Percentiles rank a stretch among this genome's conserved stretches.
phyloP scores from a whole-genome alignment of 2,888 invertebrate genomes.

The Anarsia innoxiella region DNA sequence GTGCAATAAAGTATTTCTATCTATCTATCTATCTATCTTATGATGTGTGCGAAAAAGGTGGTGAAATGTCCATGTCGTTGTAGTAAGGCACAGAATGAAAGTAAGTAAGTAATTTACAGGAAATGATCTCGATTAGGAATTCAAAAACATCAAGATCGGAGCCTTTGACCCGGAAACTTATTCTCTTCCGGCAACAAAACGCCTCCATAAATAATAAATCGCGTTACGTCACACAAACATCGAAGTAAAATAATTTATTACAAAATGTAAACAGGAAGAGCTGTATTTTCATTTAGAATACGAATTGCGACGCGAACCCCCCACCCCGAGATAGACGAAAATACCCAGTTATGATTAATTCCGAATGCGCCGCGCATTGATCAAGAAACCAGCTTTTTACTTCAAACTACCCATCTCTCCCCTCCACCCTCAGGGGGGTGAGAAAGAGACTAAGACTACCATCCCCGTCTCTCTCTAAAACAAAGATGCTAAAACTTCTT shows the following conservation, averaged over 20 bases:
- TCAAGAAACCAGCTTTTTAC: constrained; percentile 75
- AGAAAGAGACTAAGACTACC: constrained; percentile 71
- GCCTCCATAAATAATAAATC: no score
- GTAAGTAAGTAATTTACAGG: no score
- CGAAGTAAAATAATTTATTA: constrained; percentile 73
- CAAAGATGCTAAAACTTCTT: constrained; percentile 77
- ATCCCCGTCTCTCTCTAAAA: constrained; percentile 71
- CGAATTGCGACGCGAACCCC: constrained; percentile 63
- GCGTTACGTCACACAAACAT: neutral
- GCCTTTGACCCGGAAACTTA: no score
- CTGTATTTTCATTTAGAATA: constrained; percentile 75
- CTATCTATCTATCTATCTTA: no score
- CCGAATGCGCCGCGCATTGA: constrained; percentile 74
- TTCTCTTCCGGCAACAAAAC: no score
- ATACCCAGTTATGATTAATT: constrained; percentile 76
- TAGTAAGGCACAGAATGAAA: no score
- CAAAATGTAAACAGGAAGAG: constrained; percentile 75
- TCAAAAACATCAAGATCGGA: no score
- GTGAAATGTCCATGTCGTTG: no score
- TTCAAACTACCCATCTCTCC: constrained; percentile 68
- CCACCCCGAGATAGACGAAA: constrained; percentile 63
- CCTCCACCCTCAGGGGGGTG: constrained; percentile 26
- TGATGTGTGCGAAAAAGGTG: no score
- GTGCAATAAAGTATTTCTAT: no score
- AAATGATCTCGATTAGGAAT: no score